These are phyloP conservation scores for Peromyscus eremicus DNA, from an alignment of 2,797 vertebrate genomes.

Conservation along the genomic window DNA sequence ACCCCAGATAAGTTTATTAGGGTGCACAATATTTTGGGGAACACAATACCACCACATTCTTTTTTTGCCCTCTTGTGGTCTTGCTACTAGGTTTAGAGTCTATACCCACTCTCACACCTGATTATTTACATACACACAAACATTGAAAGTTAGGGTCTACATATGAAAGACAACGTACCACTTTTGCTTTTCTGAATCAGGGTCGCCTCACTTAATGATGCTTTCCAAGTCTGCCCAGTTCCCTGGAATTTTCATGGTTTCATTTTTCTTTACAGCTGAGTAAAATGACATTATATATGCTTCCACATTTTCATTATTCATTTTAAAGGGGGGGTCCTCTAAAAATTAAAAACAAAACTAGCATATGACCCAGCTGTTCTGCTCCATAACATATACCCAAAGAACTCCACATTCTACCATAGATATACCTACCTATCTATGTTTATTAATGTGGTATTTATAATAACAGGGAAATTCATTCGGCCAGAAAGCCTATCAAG, in stretches of 20 bases:
- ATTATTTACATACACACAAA: background rate
- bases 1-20: too few species aligned
- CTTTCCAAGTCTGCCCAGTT: too few species aligned
- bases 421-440: background rate
- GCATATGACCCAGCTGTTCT: too few species aligned
- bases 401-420: background rate
- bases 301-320: background rate
- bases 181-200: background rate
- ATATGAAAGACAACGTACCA: background rate
- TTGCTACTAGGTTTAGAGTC: background rate
- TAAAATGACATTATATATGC: background rate
- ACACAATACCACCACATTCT: too few species aligned
- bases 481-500: background rate
- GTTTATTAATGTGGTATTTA: background rate
- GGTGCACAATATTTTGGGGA: too few species aligned
- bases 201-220: background rate
- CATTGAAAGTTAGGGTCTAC: background rate
- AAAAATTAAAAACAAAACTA: background rate
- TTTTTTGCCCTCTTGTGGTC: background rate
- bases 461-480: background rate
- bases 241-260: background rate
- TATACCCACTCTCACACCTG: background rate
- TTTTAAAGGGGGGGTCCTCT: background rate
- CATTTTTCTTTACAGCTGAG: background rate
- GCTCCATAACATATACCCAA: background rate